phyloP scores from a whole-genome alignment of 2,888 invertebrate genomes.

The Zygothrica quintamaculata region DNA sequence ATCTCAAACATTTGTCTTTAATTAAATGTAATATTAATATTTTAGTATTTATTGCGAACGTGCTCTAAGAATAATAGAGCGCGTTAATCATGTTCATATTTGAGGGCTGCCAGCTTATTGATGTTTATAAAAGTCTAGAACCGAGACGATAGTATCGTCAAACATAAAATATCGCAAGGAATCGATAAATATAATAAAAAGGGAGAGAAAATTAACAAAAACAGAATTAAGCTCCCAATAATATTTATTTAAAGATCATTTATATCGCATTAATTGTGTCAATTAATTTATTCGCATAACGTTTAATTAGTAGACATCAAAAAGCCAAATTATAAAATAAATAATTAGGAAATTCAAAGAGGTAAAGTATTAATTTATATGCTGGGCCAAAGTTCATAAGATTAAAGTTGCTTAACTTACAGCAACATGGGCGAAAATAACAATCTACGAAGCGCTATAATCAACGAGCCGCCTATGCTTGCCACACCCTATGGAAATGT shows the following conservation, averaged over 20 bases:
- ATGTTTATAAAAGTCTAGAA: too few species aligned
- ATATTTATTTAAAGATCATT: neutral
- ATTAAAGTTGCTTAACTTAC: conserved; percentile 28
- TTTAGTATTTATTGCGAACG: too few species aligned
- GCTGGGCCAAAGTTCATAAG: conserved; percentile 54
- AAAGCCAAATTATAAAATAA: neutral
- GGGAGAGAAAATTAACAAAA: conserved; percentile 35
- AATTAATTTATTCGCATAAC: neutral
- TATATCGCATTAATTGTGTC: neutral
- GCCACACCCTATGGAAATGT: conserved; percentile 61
- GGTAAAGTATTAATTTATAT: conserved; percentile 31
- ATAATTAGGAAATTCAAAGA: neutral
- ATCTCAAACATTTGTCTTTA: too few species aligned
- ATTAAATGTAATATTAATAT: too few species aligned
- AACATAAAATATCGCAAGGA: neutral
- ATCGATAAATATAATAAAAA: conserved; percentile 26
- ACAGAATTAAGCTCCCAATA: neutral
- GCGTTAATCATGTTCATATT: too few species aligned
- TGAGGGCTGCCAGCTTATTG: too few species aligned
- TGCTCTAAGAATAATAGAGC: too few species aligned
- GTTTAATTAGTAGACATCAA: neutral
- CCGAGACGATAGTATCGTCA: conserved; percentile 12
- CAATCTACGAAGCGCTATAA: conserved; percentile 77
- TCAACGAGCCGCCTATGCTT: conserved; percentile 75
- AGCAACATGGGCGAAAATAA: conserved; percentile 70